A percentile compares a stretch with the other conserved stretches of the same genome.
Conservation (phyloP, 2,113 vertebrate genomes). For the Neofelis nebulosa region DNA sequence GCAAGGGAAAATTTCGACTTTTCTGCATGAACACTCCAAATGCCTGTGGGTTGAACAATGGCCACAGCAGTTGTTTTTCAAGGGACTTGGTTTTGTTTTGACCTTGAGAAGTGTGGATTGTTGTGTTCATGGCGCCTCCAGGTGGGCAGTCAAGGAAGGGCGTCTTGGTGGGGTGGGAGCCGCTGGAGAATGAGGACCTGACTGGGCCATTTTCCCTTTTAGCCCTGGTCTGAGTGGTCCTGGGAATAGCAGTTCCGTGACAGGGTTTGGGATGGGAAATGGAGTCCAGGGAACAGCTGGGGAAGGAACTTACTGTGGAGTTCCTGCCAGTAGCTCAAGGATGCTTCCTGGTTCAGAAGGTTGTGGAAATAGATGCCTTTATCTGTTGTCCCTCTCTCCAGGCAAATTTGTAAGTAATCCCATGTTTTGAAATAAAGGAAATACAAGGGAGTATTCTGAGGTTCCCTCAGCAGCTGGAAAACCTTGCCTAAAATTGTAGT, state of each 20-base stretch:
- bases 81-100: slow-evolving; percentile 49
- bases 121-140: slow-evolving; percentile 55
- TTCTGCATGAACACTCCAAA: slow-evolving; percentile 39
- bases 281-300: not conserved
- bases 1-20: slow-evolving; percentile 57
- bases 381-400: not conserved
- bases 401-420: slow-evolving; percentile 6
- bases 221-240: not conserved
- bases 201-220: not conserved
- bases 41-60: slow-evolving; percentile 61
- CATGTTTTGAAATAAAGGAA: slow-evolving; percentile 8
- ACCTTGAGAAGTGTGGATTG: not conserved
- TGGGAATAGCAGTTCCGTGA: not conserved
- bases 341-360: not conserved
- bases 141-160: slow-evolving; percentile 42
- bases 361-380: not conserved
- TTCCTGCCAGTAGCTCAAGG: not conserved
- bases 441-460: not conserved
- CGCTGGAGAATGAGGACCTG: not conserved
- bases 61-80: slow-evolving; percentile 53
- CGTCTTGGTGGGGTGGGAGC: not conserved
- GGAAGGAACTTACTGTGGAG: not conserved
- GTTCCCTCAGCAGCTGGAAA: not conserved
- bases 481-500: not conserved
- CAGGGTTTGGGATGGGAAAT: not conserved